Conservation (phyloP, 1,140 invertebrate species). For the Holotrichia oblita region DNA sequence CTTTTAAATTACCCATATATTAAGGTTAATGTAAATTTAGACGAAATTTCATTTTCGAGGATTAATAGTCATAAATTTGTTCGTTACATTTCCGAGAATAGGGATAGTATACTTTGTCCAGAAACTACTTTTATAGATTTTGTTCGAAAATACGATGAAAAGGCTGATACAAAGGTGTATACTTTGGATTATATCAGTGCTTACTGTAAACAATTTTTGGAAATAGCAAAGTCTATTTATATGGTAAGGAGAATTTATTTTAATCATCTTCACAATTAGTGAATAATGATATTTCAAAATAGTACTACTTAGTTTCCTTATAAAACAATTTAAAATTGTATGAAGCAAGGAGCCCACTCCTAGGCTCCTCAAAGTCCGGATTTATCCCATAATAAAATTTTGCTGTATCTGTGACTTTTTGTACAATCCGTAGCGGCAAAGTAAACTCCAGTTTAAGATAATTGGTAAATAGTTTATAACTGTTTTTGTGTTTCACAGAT, state of each 20-base stretch:
- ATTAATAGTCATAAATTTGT: conserved; percentile 20
- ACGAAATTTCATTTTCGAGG: conserved; percentile 10
- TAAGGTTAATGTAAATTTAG: background rate
- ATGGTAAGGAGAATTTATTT: background rate
- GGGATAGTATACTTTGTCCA: conserved; percentile 4
- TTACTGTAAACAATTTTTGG: conserved; percentile 34
- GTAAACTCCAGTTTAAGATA: too few species aligned
- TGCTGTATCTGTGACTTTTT: too few species aligned
- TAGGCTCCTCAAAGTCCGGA: too few species aligned
- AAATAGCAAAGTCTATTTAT: background rate
- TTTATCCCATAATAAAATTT: too few species aligned
- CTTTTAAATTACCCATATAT: conserved; percentile 36
- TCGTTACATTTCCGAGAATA: conserved; percentile 30
- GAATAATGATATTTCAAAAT: too few species aligned
- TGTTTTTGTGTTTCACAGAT: background rate
- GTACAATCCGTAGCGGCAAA: too few species aligned
- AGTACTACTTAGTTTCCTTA: too few species aligned
- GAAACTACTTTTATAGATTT: background rate
- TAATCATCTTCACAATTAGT: too few species aligned
- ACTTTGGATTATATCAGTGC: conserved; percentile 13
- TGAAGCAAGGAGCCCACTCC: too few species aligned
- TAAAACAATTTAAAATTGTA: too few species aligned
- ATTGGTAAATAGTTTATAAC: background rate
- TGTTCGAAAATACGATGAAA: background rate
- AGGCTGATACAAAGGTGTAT: background rate